Percentiles rank a stretch among this genome's conserved stretches.
phyloP scores from a whole-genome alignment of 1,140 invertebrate species.

The Mizuhopecten yessoensis region DNA sequence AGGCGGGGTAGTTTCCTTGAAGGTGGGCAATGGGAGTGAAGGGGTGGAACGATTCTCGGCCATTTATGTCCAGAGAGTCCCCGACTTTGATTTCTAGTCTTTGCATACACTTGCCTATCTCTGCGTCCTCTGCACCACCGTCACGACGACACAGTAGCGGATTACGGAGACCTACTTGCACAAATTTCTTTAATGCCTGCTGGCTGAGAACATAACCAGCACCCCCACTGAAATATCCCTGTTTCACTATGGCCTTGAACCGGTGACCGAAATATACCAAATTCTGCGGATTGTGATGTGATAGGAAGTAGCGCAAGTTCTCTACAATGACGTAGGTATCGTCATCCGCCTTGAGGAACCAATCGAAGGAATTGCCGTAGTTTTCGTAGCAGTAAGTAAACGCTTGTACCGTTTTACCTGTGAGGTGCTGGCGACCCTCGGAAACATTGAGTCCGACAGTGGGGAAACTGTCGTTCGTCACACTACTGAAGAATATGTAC shows the following conservation, averaged over 20 bases:
- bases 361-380: conserved; percentile 71
- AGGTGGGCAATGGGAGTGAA: conserved; percentile 59
- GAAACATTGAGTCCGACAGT: conserved; percentile 85
- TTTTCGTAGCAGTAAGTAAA: conserved; percentile 87
- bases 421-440: conserved; percentile 94
- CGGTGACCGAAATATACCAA: conserved; percentile 79
- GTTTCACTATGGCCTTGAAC: conserved; percentile 70
- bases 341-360: conserved; percentile 72
- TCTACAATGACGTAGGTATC: conserved; percentile 90
- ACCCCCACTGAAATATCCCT: conserved; percentile 77
- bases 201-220: conserved; percentile 92
- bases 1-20: conserved; percentile 52
- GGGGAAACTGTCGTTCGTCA: conserved; percentile 71
- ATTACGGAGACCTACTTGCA: conserved; percentile 86
- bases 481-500: conserved; percentile 64
- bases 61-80: conserved; percentile 54
- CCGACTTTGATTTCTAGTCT: conserved; percentile 56
- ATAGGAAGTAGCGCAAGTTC: conserved; percentile 77
- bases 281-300: conserved; percentile 63
- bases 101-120: conserved; percentile 88
- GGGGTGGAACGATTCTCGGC: conserved; percentile 56
- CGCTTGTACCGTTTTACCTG: conserved; percentile 97
- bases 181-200: conserved; percentile 73
- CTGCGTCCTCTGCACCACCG: conserved; percentile 94
- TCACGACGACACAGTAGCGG: conserved; percentile 85